Evolutionary conservation across 2,113 vertebrate genomes (phyloP), one percentile per base, ranked within the genome.

Genomic region (Pangasianodon gigas): DNA sequence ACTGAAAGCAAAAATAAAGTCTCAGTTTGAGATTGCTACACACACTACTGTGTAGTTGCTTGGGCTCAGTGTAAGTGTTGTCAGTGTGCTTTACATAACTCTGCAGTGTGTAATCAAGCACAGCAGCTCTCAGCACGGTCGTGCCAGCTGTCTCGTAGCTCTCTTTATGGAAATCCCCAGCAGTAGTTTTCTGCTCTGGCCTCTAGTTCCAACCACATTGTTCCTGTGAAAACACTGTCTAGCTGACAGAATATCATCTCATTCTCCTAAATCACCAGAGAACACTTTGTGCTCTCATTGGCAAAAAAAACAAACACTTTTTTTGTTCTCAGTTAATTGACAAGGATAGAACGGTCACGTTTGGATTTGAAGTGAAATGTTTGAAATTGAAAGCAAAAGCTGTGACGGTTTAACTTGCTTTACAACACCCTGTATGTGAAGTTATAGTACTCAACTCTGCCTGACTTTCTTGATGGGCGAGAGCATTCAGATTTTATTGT

Each of bases 131-230:
- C 24, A 67, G 29, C 19, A 80, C 46, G 2, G 79, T 18, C 26
- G 48, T 84, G 52, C 91, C 82, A 75, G 77, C 69, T 83, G 89
- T 60, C 48, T 60, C 37, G 26, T 65, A 89, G 81, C 74, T 71
- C 51, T 85, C 58, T 90, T 88, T 86, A 65, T 89, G 88, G 88
- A 90, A 90, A 90, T 71, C 87, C 86, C 86, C 88, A 79, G 84
- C 84, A 58, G 77, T 29, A 86, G 84, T 10, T 69, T 80, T 24
- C 41, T 88, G 37, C 56, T 58, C 52, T 85, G 32, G 52, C 87
- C 79, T 69, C 41, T 29, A 60, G 29, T 67, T 60, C 44, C 44
- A 89, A 89, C 88, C 69, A 80, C 74, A 80, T 89, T 52, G n/a
- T 71, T 80, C 11, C 46, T 80, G 56, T 52, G 19, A 44, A 86